These are phyloP conservation scores for Camponotus vicinus DNA, from an alignment of 1,140 invertebrate species.

Conservation along the genomic window DNA sequence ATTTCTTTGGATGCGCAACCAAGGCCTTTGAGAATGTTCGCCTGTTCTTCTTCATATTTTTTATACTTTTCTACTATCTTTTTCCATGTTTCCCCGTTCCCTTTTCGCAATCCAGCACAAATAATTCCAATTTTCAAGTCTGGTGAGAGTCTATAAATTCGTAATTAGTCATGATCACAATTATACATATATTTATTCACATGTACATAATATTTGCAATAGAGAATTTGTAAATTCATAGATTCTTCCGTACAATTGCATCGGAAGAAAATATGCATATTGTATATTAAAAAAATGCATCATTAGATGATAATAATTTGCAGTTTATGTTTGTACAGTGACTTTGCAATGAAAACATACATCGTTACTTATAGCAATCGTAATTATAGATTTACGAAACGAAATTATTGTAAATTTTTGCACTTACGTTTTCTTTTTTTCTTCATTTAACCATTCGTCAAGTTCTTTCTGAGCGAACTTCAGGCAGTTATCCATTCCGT, in stretches of 20 bases:
- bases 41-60: slow-evolving; percentile 76
- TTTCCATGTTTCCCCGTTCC: slow-evolving; percentile 88
- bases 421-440: slow-evolving; percentile 84
- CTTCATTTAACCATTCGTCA: slow-evolving; percentile 88
- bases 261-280: background rate
- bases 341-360: background rate
- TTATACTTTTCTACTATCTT: slow-evolving; percentile 88
- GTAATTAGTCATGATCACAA: background rate
- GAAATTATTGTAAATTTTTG: background rate
- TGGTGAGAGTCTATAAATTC: slow-evolving; percentile 82
- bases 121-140: slow-evolving; percentile 88
- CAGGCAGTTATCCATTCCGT: slow-evolving; percentile 89
- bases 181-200: background rate
- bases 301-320: background rate
- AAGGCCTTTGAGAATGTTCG: slow-evolving; percentile 14
- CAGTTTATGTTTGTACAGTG: background rate
- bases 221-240: background rate
- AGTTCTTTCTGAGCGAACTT: slow-evolving; percentile 88
- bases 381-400: background rate
- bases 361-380: background rate
- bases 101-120: slow-evolving; percentile 89
- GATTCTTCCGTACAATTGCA: background rate
- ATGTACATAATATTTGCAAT: background rate
- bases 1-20: slow-evolving; percentile 58
- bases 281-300: background rate